Evolutionary conservation across 2,888 invertebrate genomes (phyloP).

Genomic region (Galeruca laticollis): DNA sequence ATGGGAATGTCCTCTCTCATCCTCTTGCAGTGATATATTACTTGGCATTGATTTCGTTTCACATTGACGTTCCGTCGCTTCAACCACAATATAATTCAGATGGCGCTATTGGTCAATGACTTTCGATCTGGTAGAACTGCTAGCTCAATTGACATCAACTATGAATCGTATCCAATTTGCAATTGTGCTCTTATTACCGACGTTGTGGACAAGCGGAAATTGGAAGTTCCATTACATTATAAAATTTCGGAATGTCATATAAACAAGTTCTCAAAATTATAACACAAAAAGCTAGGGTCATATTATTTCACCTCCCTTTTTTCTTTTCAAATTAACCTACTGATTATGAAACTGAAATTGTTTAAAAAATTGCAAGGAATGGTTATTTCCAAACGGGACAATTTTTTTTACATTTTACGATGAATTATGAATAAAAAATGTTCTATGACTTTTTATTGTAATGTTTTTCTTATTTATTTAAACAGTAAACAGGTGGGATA

Average conservation of each 20-base stretch:
- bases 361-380: too few species aligned
- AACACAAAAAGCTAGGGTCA: too few species aligned
- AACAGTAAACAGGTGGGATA: too few species aligned
- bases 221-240: background rate
- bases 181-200: background rate
- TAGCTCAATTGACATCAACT: background rate
- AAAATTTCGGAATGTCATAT: background rate
- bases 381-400: too few species aligned
- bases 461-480: too few species aligned
- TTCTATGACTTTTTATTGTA: too few species aligned
- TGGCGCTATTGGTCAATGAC: conserved; percentile 11
- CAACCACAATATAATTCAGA: conserved; percentile 31
- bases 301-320: too few species aligned
- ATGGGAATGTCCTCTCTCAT: conserved; percentile 32
- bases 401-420: too few species aligned
- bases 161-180: background rate
- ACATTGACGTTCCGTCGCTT: conserved; percentile 31
- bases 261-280: too few species aligned
- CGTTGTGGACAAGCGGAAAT: background rate
- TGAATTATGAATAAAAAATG: too few species aligned
- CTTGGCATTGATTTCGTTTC: conserved; percentile 29
- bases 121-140: background rate
- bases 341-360: too few species aligned
- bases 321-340: too few species aligned
- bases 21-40: conserved; percentile 33